Evolutionary conservation across 2,113 vertebrate species (phyloP), one percentile per base, ranked within the genome.

Genomic region (Rostratula benghalensis): DNA sequence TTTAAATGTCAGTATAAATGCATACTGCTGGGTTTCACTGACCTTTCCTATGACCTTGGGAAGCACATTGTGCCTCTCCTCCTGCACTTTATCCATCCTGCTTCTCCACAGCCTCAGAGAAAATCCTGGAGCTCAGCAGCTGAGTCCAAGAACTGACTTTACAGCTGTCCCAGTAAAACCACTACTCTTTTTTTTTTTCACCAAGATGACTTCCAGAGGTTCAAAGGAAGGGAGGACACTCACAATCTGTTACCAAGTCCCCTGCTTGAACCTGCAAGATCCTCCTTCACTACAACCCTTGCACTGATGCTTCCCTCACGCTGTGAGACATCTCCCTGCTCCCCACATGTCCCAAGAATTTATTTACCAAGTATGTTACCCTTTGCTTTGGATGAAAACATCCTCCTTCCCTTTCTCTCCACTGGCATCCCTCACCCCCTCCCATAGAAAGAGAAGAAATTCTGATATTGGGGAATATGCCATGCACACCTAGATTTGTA

Each of bases 401-500:
- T 28, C 24, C 23, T 67, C 30, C 46, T 68, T 53, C 30, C 24
- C 21, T 43, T 45, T 75, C 3, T 45, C 28, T 31, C 10, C 6
- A 3, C 11, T 48, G 25, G 19, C 19, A 25, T 35, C 6, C 57
- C 9, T 3, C 18, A 61, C 74, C 6, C 4, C 8, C 27, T 61
- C 4, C 50, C 37, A 18, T 33, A 28, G 22, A 75, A 77, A 43
- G 1, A 41, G 22, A 19, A 60, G n/a, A 8, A 67, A 59, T n/a
- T 10, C 53, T 24, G 14, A 15, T 31, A 0, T 1, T 46, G 8
- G 6, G 11, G 7, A 67, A 35, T 24, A 4, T 3, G 27, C 15
- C 18, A 11, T 28, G 28, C 4, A 27, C 2, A 1, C 3, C 1
- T 1, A 45, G 45, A 18, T 8, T 5, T 21, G 22, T 8, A 35